phyloP scores from a whole-genome alignment of 2,888 invertebrate species.

The Prosapia bicincta region DNA sequence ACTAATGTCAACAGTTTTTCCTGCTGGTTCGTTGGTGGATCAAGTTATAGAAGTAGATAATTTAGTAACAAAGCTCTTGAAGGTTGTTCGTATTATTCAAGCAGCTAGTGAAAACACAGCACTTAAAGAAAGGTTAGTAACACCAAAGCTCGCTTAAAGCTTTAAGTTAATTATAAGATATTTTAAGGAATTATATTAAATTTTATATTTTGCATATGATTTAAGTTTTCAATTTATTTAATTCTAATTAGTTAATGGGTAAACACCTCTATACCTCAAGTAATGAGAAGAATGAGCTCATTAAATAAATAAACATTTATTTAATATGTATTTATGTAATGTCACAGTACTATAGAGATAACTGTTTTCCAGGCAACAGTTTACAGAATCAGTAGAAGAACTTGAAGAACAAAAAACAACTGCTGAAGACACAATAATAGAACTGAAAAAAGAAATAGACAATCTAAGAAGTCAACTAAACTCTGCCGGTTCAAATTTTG shows the following conservation, averaged over 20 bases:
- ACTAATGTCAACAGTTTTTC: not conserved
- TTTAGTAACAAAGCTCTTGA: slow-evolving; percentile 67
- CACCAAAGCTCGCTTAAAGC: too few relatives aligned
- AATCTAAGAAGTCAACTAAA: not conserved
- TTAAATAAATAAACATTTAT: too few relatives aligned
- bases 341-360: not conserved
- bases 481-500: not conserved
- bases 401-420: not conserved
- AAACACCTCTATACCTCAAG: too few relatives aligned
- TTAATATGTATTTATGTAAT: not conserved
- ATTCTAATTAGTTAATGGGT: too few relatives aligned
- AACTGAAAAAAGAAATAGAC: not conserved
- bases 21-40: slow-evolving; percentile 21
- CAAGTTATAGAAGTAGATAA: slow-evolving; percentile 65
- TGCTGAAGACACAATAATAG: not conserved
- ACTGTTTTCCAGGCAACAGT: not conserved
- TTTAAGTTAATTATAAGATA: too few relatives aligned
- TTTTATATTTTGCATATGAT: too few relatives aligned
- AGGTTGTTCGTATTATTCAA: slow-evolving; percentile 48
- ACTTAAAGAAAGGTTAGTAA: slow-evolving; percentile 21
- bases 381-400: not conserved
- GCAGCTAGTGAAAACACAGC: slow-evolving; percentile 14
- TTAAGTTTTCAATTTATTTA: too few relatives aligned
- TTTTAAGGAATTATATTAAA: too few relatives aligned
- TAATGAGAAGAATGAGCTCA: too few relatives aligned